Evolutionary conservation across 2,113 vertebrate species (phyloP), one percentile per base, ranked within the genome.

Genomic region (Pagrus major): DNA sequence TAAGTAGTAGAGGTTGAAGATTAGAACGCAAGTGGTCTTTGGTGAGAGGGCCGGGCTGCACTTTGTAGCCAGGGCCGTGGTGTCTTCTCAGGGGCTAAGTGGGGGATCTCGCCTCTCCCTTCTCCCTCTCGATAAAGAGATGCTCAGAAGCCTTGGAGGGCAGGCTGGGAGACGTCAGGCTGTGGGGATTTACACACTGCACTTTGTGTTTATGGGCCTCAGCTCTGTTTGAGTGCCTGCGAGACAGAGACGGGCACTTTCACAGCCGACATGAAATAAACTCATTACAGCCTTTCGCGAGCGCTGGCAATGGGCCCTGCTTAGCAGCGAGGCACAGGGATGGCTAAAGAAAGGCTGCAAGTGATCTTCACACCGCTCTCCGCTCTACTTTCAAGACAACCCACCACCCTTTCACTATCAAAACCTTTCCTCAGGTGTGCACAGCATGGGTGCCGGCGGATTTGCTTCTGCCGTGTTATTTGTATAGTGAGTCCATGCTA

Each of bases 211-310:
- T 92, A 94, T 92, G 89, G 92, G 88, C 79, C 85, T 83, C 80
- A 79, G 79, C 88, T 91, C 90, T 89, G 88, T 93, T 89, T 90
- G 89, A 94, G 89, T 90, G 91, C 84, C 83, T 88, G 88, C 58
- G 72, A 92, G 90, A 89, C 86, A 87, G 87, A 87, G 93, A 88
- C 76, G 68, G 85, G 89, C 88, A 92, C 91, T 88, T 93, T 93
- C 89, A 92, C 90, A 84, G 91, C 84, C 78, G 82, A 92, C 91
- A 91, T 93, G 90, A 93, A 93, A 94, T 92, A 91, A 94, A 93
- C 87, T 92, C 88, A 93, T 94, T 94, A 93, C 85, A 88, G 86
- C 85, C 75, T 89, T 81, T n/a, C 39, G 84, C 66, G 49, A 89
- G 86, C 35, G 65, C 78, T 90, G 88, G 86, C 90, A 86, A 82